phyloP scores from a whole-genome alignment of 2,888 invertebrate species.

The Cordylochernes scorpioides region DNA sequence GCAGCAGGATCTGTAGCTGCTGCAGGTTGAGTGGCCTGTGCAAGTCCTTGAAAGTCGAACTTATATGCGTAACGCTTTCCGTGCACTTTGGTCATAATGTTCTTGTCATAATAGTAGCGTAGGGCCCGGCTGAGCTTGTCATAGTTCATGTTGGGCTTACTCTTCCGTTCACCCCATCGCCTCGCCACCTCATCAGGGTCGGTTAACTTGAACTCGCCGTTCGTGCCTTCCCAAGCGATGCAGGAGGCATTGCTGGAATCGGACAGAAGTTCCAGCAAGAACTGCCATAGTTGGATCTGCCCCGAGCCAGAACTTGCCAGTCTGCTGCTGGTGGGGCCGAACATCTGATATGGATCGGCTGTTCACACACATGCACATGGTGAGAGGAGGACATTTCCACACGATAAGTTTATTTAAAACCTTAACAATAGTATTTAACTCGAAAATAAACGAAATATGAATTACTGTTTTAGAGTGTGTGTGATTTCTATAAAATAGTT shows the following conservation, averaged over 20 bases:
- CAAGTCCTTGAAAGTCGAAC: conserved; percentile 62
- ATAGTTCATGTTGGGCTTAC: conserved; percentile 99
- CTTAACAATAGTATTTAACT: too few relatives aligned
- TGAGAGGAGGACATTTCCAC: too few relatives aligned
- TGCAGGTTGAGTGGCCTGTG: conserved; percentile 13
- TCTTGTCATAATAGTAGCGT: conserved; percentile 99
- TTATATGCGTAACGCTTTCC: conserved; percentile 92
- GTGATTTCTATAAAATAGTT: too few relatives aligned
- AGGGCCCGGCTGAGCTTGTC: conserved; percentile 91
- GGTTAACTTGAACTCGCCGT: conserved; percentile 30
- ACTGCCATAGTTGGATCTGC: conserved; percentile 97
- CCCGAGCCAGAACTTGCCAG: conserved; percentile 38
- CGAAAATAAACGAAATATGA: too few relatives aligned
- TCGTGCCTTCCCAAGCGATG: conserved; percentile 39
- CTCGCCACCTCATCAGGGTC: conserved; percentile 73
- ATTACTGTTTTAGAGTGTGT: too few relatives aligned
- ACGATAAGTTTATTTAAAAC: too few relatives aligned
- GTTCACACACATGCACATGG: too few relatives aligned
- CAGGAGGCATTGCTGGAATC: conserved; percentile 83
- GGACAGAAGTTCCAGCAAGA: conserved; percentile 76
- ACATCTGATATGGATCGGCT: conserved; percentile 14
- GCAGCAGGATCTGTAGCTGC: conserved; percentile 4
- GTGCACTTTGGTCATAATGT: conserved; percentile 98
- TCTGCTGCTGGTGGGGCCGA: conserved; percentile 11
- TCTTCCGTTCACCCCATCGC: conserved; percentile 93